Evolutionary conservation across 2,113 vertebrate genomes (phyloP).

Genomic region (Atlantisia rogersi): DNA sequence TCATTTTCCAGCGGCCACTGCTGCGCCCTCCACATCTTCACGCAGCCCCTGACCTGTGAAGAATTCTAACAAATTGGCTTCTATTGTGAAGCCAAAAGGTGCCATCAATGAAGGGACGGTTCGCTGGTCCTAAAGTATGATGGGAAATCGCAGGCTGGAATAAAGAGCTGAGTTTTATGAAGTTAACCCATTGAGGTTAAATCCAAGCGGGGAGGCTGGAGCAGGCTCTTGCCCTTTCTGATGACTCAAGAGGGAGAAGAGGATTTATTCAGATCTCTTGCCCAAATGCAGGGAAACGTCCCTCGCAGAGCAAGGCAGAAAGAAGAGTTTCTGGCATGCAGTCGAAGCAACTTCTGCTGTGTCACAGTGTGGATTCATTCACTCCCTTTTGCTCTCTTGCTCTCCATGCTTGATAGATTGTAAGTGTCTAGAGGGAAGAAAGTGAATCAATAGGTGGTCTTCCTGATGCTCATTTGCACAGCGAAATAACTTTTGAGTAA

Average conservation of each 20-base stretch:
- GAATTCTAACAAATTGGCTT: conserved; percentile 99
- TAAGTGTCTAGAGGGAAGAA: conserved; percentile 52
- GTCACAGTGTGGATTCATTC: background rate
- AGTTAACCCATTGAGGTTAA: conserved; percentile 92
- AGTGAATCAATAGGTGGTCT: conserved; percentile 50
- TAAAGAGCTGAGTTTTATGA: conserved; percentile 93
- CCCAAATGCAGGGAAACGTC: background rate
- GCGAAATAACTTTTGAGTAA: conserved; percentile 59
- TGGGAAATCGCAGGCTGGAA: conserved; percentile 90
- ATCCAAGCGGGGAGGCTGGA: conserved; percentile 41
- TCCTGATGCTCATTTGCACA: conserved; percentile 40
- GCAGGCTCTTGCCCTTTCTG: background rate
- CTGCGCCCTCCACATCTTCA: conserved; percentile 89
- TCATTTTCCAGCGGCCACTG: conserved; percentile 90
- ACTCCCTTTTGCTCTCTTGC: background rate
- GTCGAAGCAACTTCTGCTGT: background rate
- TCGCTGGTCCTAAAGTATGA: conserved; percentile 96
- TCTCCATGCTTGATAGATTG: conserved; percentile 49
- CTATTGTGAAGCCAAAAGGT: conserved; percentile 99
- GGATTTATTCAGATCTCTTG: background rate
- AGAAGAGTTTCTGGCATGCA: background rate
- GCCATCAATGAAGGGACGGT: conserved; percentile 98
- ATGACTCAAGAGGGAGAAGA: background rate
- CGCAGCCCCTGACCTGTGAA: conserved; percentile 98
- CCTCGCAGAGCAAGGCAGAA: background rate